Evolutionary conservation across 1,140 invertebrate species (phyloP), one percentile per base, ranked within the genome.

Genomic region (Drusus annulatus): DNA sequence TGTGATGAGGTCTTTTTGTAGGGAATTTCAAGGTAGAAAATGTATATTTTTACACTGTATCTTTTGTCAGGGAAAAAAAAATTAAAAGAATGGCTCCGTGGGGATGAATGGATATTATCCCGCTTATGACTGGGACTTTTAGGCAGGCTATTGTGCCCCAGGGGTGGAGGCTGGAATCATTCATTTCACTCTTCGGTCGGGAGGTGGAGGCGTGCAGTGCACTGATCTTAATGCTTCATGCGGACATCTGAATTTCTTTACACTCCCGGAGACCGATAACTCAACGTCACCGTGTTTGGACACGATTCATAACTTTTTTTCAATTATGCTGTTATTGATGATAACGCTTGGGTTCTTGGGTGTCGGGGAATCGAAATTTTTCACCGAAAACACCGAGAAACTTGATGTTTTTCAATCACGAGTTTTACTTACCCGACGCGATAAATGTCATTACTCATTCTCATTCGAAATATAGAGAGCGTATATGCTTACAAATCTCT

Each of bases 21-120:
- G 28, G 36, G 62, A 79, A 68, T 80, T 79, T 81, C 28, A 76
- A 80, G 79, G 79, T 81, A 76, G 81, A 83, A 80, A 83, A 81
- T 81, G 79, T 76, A 80, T 83, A 83, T 80, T 83, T 80, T 83
- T 76, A 83, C 82, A 79, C 82, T 56, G 81, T 68, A 60, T 75
- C 82, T 76, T 68, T 83, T 83, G 81, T 83, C 28, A 56, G 56
- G 54, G 78, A 58, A 25, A 71, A 79, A 78, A 81, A 78, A 81
- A 81, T 79, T 81, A 81, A 81, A 76, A 81, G 80, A 81, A 81
- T 78, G 76, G 71, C 36, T 68, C 51, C 58, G 50, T 31, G 28
- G 60, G 76, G 62, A 80, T 83, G 82, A 83, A 83, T 83, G 82
- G 82, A 80, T 76, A 80, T 80, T 78, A 80, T 77, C 68, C 58